These are phyloP conservation scores for Anodontia alba DNA, from an alignment of 2,888 invertebrate species.

Conservation along the genomic window DNA sequence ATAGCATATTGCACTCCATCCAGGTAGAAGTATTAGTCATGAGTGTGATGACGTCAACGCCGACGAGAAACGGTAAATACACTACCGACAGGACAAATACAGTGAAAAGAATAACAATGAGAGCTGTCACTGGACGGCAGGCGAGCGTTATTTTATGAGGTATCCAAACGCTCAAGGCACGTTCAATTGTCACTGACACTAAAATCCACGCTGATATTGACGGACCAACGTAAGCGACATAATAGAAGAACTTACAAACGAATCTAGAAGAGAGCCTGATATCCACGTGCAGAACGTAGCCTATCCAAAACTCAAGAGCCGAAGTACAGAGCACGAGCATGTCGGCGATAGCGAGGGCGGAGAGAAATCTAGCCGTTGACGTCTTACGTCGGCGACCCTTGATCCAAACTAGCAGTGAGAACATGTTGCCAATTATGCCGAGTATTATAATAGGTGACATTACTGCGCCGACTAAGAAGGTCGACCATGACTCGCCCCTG, in stretches of 20 bases:
- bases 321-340: conserved; percentile 51
- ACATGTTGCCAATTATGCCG: conserved; percentile 53
- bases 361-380: conserved; percentile 55
- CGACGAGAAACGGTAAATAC: conserved; percentile 44
- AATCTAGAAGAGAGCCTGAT: conserved; percentile 25
- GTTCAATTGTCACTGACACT: conserved; percentile 55
- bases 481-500: not conserved
- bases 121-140: conserved; percentile 47
- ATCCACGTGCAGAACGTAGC: conserved; percentile 44
- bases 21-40: conserved; percentile 22
- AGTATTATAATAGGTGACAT: conserved; percentile 53
- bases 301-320: conserved; percentile 55
- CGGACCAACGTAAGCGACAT: conserved; percentile 42
- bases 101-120: conserved; percentile 21
- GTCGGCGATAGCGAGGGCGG: conserved; percentile 57
- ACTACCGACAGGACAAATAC: conserved; percentile 27
- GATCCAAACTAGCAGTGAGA: conserved; percentile 55
- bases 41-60: conserved; percentile 33
- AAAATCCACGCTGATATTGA: conserved; percentile 62
- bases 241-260: conserved; percentile 50
- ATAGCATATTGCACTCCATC: conserved; percentile 39
- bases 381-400: conserved; percentile 58
- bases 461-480: conserved; percentile 19
- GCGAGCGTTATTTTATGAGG: conserved; percentile 55
- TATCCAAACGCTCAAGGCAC: conserved; percentile 59